A percentile compares a stretch with the other conserved stretches of the same genome.
Evolutionary conservation across 1,140 invertebrate genomes (phyloP).

Genomic region (Orussus abietinus): DNA sequence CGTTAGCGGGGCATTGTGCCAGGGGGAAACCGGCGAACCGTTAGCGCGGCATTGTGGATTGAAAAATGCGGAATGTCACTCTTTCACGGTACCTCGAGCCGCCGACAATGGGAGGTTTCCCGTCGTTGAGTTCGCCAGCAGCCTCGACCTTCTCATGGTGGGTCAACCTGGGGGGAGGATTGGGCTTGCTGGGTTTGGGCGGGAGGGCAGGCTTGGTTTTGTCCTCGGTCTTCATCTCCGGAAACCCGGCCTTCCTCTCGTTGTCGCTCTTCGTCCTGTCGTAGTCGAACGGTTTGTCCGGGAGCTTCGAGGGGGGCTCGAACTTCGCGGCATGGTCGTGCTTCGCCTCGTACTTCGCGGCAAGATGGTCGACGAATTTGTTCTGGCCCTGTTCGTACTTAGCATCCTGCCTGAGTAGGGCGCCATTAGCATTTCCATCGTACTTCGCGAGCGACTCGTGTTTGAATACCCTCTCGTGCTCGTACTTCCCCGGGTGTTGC

Average conservation of each 20-base stretch:
- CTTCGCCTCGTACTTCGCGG: conserved; percentile 32
- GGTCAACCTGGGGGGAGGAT: conserved; percentile 47
- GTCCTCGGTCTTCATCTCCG: conserved; percentile 36
- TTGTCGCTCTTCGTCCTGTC: conserved; percentile 33
- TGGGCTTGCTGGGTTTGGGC: conserved; percentile 49
- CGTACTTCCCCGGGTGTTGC: conserved; percentile 19
- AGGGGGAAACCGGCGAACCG: too few relatives aligned
- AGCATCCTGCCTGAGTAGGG: conserved; percentile 13
- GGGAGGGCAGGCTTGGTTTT: conserved; percentile 48
- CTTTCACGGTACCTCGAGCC: too few relatives aligned
- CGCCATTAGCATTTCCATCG: too few relatives aligned
- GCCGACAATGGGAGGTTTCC: conserved; percentile 16
- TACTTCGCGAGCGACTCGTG: too few relatives aligned
- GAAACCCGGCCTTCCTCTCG: conserved; percentile 30
- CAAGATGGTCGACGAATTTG: conserved; percentile 19
- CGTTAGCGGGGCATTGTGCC: too few relatives aligned
- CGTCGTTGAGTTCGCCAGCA: conserved; percentile 17
- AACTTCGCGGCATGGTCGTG: conserved; percentile 40
- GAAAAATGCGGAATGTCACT: too few relatives aligned
- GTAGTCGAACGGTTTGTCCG: conserved; percentile 41
- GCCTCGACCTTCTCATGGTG: conserved; percentile 46
- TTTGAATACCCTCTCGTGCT: conserved; percentile 11
- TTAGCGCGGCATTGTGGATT: too few relatives aligned
- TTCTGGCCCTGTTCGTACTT: conserved; percentile 28
- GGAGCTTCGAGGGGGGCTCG: conserved; percentile 27